Conservation (phyloP, 30 jellyfish, hydroid and myxozoan genomes). For the Hydractinia symbiolongicarpus region DNA sequence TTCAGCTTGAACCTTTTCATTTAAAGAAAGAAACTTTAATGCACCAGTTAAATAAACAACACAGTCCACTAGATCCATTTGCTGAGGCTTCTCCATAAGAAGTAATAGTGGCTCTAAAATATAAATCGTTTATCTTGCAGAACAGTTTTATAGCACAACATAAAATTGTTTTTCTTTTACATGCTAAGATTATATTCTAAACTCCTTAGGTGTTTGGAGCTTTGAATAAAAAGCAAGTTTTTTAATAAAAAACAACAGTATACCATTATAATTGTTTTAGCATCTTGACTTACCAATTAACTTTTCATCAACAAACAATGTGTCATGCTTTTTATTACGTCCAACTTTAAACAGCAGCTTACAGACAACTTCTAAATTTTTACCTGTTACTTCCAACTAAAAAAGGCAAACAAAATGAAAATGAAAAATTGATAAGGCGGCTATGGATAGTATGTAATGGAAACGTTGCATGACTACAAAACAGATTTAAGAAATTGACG, state of each 20-base stretch:
- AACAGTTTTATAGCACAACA: not conserved
- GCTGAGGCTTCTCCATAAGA: constrained; percentile 1
- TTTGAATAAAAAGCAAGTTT: not conserved
- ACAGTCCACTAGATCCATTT: not conserved
- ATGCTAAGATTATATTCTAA: too few species aligned
- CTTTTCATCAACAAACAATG: constrained; percentile 40
- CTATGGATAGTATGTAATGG: too few species aligned
- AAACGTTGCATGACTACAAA: too few species aligned
- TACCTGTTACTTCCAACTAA: constrained; percentile 40
- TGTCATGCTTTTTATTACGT: constrained; percentile 49
- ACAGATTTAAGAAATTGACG: too few species aligned
- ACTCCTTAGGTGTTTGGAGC: too few species aligned
- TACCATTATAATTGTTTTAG: not conserved
- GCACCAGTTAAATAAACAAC: constrained; percentile 3
- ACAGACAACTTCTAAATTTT: constrained; percentile 46
- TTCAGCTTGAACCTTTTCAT: not conserved
- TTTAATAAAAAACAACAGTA: not conserved
- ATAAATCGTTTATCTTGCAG: not conserved
- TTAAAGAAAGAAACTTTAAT: constrained; percentile 5
- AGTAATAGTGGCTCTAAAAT: constrained; percentile 3
- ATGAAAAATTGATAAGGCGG: too few species aligned
- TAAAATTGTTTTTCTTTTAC: too few species aligned
- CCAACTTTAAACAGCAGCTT: constrained; percentile 56
- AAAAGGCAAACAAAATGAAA: not conserved
- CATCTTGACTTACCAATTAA: constrained; percentile 43